Percentiles rank a stretch among this genome's conserved stretches.
Conservation (phyloP, 2,113 vertebrate genomes). For the Epinephelus cyanopodus region DNA sequence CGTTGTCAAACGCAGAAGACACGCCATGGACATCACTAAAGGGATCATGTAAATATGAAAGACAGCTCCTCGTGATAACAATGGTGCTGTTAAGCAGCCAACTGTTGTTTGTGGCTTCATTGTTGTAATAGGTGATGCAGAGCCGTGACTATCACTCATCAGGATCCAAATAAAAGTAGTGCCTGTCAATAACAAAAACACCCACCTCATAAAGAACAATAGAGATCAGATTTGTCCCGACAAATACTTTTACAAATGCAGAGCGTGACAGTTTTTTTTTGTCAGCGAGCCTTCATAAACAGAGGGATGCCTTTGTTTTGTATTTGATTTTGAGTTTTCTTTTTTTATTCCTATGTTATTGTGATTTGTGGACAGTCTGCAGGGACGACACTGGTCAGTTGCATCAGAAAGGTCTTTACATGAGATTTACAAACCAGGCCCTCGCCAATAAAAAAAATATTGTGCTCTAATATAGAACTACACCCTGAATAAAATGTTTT, state of each 20-base stretch:
- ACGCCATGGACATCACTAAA: not conserved
- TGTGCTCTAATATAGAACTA: not conserved
- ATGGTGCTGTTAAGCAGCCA: not conserved
- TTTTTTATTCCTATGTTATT: not conserved
- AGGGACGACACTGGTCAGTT: not conserved
- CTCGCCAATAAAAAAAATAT: conserved; percentile 12
- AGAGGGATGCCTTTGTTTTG: not conserved
- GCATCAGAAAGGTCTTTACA: conserved; percentile 11
- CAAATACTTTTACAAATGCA: not conserved
- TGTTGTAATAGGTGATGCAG: conserved; percentile 1
- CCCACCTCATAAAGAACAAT: not conserved
- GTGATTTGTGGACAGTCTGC: not conserved
- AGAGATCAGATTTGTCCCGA: not conserved
- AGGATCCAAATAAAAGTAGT: not conserved
- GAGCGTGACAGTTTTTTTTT: not conserved
- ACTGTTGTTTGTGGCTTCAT: not conserved
- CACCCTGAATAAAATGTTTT: conserved; percentile 9
- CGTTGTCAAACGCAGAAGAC: not conserved
- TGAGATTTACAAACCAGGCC: conserved; percentile 1
- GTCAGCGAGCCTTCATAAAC: not conserved
- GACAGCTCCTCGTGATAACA: conserved; percentile 1
- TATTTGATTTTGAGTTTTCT: not conserved
- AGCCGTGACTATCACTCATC: not conserved
- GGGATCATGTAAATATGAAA: conserved; percentile 14
- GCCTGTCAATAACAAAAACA: not conserved